Base-by-base conservation (phyloP, 2,113 vertebrate genomes). In the Scalopus aquaticus region DNA sequence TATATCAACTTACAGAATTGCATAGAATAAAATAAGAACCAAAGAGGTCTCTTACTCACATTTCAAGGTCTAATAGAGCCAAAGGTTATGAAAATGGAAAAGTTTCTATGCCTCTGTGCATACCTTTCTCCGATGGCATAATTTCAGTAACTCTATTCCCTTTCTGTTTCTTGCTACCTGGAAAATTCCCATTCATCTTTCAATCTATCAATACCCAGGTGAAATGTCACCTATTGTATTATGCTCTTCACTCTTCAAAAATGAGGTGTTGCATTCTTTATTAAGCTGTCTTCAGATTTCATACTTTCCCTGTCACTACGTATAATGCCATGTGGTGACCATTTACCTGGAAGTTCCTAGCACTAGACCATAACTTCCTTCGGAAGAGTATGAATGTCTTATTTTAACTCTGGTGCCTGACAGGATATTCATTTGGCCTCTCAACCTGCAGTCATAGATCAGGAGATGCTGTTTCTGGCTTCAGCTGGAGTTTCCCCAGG, bases 1-100 rank as follows among this genome's bases (percentile, higher is more conserved):
- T 95, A 95, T 58, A 93, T 51, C 19, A 97, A 87, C n/a, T 95
- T 54, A 67, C 46, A 92, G 73, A 80, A 65, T 6, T 91, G 74
- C 67, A 90, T 62, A 64, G 91, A 84, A 88, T n/a, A 84, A 76
- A n/a, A 78, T 89, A 32, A 83, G 80, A 44, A 80, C 83, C 28
- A 16, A 24, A 37, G 91, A 69, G 24, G 32, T 19, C 58, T 90
- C 51, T 49, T 3, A 65, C 78, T 87, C 70, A 94, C 35, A 60
- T 82, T 93, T 13, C 73, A 95, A 95, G 37, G 2, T 84, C 95
- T 81, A 65, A 69, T 35, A 44, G 72, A 91, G 39, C 13, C n/a
- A 35, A 93, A 1, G 1, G 56, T 51, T 44, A 93, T 70, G 30
- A 76, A 97, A 96, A 92, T 76, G 13, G 58, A 65, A 93, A 92